Conservation (phyloP, 1,140 invertebrate species). For the Stegodyphus mimosarum region DNA sequence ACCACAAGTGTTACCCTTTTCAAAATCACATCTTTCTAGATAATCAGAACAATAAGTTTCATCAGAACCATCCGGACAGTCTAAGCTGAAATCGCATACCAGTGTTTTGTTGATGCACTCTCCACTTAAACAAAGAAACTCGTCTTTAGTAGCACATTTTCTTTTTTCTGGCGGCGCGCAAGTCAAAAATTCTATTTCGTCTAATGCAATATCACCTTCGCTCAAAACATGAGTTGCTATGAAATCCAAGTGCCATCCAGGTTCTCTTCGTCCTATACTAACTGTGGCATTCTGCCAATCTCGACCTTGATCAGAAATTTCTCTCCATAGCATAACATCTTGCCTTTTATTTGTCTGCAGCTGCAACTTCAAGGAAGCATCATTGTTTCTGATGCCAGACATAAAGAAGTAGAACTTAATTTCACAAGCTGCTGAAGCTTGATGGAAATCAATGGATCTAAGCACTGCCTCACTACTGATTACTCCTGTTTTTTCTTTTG, state of each 20-base stretch:
- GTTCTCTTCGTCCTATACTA: conserved; percentile 9
- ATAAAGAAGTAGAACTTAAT: conserved; percentile 58
- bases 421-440: conserved; percentile 32
- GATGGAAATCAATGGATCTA: conserved; percentile 25
- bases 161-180: conserved; percentile 48
- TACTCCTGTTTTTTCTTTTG: conserved; percentile 19
- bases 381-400: conserved; percentile 32
- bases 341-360: conserved; percentile 4
- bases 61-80: conserved; percentile 62
- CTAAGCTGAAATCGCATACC: conserved; percentile 59
- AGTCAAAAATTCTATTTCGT: conserved; percentile 50
- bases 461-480: conserved; percentile 22
- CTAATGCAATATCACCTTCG: conserved; percentile 49
- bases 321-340: conserved; percentile 32
- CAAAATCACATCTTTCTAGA: conserved; percentile 53
- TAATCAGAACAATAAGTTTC: conserved; percentile 59
- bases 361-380: conserved; percentile 37
- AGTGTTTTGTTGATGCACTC: conserved; percentile 51
- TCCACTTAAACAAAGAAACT: conserved; percentile 55
- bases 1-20: conserved; percentile 39
- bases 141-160: conserved; percentile 41
- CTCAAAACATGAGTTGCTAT: conserved; percentile 48
- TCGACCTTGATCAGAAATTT: conserved; percentile 32
- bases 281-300: conserved; percentile 41
- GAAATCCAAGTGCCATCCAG: conserved; percentile 57